Evolutionary conservation across 2,797 vertebrate genomes (phyloP), one percentile per base, ranked within the genome.

Genomic region (Pogoniulus pusillus): DNA sequence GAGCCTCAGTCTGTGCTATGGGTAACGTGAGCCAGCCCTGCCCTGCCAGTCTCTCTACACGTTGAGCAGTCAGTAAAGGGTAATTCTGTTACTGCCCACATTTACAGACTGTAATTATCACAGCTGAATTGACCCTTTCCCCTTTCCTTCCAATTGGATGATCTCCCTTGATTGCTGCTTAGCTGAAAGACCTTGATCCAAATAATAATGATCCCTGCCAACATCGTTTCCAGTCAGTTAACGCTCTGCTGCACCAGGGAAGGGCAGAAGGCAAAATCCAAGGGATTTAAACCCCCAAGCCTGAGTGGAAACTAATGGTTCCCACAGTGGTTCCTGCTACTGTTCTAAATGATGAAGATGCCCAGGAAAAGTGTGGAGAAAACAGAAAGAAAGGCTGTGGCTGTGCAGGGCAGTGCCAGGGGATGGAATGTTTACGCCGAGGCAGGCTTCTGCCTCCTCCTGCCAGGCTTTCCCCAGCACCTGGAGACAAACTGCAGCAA

Each of bases 341-440:
- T 39, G 12, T 4, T 16, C 37, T 23, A 10, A 77, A 62, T 3
- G 8, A 29, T 26, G 15, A 22, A 68, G 93, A 85, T 10, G 35
- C 17, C 17, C 51, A 4, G 1, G 1, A 15, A 15, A 60, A 70
- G 7, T 0, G 0, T 16, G 35, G 15, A 32, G 57, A 47, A 66
- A 70, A 71, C 12, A 17, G 23, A 32, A 70, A 59, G 29, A 37
- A 59, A 11, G 18, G 16, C 15, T 30, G 27, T 18, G 10, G 7
- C 26, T 51, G 2, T 2, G 20, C 59, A n/a, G 30, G 58, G 35
- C 43, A 37, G 47, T 3, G 13, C 19, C 60, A 57, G 17, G 29
- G 35, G 27, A 39, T 20, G 10, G 69, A 45, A 69, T 2, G 18
- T 37, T 60, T 29, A 37, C 22, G 12, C 18, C 5, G 22, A 47